Conservation (phyloP, 1,140 invertebrate genomes). For the Eriocheir sinensis region DNA sequence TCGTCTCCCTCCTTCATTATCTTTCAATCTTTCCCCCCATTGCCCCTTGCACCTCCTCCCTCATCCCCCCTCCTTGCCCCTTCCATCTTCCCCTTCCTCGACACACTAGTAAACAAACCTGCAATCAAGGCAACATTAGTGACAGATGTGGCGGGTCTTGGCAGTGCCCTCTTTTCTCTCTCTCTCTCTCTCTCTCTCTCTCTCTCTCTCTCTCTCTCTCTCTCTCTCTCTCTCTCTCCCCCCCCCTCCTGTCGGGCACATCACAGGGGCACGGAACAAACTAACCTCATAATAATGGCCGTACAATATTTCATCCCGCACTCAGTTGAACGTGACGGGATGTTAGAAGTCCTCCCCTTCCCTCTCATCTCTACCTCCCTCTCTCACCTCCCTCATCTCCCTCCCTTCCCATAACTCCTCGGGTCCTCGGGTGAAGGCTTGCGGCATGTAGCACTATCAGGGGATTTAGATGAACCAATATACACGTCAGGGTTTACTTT, state of each 20-base stretch:
- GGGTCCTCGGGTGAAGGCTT: too few species aligned
- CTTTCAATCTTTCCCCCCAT: not conserved
- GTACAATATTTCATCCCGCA: too few species aligned
- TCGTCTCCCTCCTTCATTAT: not conserved
- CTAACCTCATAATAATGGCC: too few species aligned
- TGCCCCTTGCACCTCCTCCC: not conserved
- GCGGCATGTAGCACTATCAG: too few species aligned
- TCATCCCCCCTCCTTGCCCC: not conserved
- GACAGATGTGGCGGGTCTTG: slow-evolving; percentile 9
- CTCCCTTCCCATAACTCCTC: too few species aligned
- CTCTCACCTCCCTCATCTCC: too few species aligned
- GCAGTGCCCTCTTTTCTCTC: slow-evolving; percentile 25
- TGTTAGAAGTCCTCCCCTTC: too few species aligned
- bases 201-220: slow-evolving; percentile 53
- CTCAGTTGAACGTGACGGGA: too few species aligned
- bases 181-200: slow-evolving; percentile 53
- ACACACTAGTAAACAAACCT: slow-evolving; percentile 1
- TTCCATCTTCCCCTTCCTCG: not conserved
- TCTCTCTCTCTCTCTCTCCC: slow-evolving; percentile 32
- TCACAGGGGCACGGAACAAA: too few species aligned
- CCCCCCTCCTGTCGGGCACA: not conserved
- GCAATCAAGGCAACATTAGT: not conserved
- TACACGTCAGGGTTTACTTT: too few species aligned
- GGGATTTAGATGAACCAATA: too few species aligned
- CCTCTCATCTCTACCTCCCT: too few species aligned